Evolutionary conservation across 2,888 invertebrate genomes (phyloP).

Genomic region (Sisyra terminalis): DNA sequence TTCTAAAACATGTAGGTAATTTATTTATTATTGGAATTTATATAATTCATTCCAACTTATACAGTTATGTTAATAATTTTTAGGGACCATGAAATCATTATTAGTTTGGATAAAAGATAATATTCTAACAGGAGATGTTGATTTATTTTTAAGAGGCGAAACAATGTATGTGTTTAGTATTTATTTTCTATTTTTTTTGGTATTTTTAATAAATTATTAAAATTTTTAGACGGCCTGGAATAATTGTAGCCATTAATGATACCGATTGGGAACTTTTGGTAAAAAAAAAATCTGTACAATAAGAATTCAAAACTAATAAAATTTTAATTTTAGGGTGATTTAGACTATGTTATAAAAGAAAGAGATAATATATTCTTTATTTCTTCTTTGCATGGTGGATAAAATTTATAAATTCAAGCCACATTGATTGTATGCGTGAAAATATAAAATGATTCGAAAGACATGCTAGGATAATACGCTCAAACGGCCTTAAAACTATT

Average conservation of each 20-base stretch:
- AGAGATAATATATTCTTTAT: slow-evolving; percentile 65
- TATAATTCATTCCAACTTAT: slow-evolving; percentile 4
- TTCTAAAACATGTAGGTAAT: slow-evolving; percentile 33
- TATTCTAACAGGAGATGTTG: slow-evolving; percentile 66
- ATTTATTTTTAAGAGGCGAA: slow-evolving; percentile 37
- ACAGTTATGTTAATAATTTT: slow-evolving; percentile 12
- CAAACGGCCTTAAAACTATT: too few relatives aligned
- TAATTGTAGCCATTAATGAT: slow-evolving; percentile 86
- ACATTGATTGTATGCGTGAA: too few relatives aligned
- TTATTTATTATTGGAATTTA: slow-evolving; percentile 5
- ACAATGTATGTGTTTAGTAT: slow-evolving; percentile 25
- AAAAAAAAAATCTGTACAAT: slow-evolving; percentile 18
- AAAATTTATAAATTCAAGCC: too few relatives aligned
- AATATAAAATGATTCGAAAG: too few relatives aligned
- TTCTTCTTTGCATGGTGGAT: slow-evolving; percentile 73
- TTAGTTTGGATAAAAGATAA: slow-evolving; percentile 75
- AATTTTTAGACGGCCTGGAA: slow-evolving; percentile 60
- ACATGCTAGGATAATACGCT: too few relatives aligned
- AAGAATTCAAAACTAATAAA: not conserved
- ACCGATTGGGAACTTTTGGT: slow-evolving; percentile 86
- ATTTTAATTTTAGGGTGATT: slow-evolving; percentile 37
- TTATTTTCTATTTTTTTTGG: slow-evolving; percentile 1
- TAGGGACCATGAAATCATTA: slow-evolving; percentile 55
- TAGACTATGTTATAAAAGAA: slow-evolving; percentile 48
- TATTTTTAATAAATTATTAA: slow-evolving; percentile 16